A percentile compares a stretch with the other conserved stretches of the same genome.
phyloP scores from a whole-genome alignment of 2,888 invertebrate genomes.

The Sinelater perroti region DNA sequence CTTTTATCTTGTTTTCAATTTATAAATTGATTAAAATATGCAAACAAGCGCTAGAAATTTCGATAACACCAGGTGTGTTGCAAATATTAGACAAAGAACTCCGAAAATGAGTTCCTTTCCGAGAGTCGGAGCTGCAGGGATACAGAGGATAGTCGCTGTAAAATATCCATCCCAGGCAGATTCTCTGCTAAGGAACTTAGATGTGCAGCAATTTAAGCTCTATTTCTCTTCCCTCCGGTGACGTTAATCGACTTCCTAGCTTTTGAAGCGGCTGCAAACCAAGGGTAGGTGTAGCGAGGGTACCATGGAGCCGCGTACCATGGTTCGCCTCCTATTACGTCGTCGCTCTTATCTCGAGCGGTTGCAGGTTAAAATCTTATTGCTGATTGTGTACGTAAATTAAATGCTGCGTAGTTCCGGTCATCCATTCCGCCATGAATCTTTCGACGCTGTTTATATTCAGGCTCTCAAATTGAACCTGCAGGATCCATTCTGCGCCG shows the following conservation, averaged over 20 bases:
- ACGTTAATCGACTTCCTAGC: conserved; percentile 62
- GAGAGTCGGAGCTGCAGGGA: conserved; percentile 43
- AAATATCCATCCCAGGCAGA: conserved; percentile 56
- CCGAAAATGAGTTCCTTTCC: too few species aligned
- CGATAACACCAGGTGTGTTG: too few species aligned
- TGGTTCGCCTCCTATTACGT: conserved; percentile 37
- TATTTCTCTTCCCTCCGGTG: conserved; percentile 60
- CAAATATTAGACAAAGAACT: too few species aligned
- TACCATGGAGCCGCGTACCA: conserved; percentile 34
- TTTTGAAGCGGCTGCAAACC: conserved; percentile 54
- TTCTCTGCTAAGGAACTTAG: conserved; percentile 57
- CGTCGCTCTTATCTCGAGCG: conserved; percentile 37
- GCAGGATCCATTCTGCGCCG: too few species aligned
- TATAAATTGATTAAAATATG: too few species aligned
- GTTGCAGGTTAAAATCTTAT: conserved; percentile 39
- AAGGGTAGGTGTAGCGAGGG: conserved; percentile 47
- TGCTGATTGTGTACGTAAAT: conserved; percentile 37
- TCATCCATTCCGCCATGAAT: conserved; percentile 20
- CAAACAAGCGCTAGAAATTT: too few species aligned
- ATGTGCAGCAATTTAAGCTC: conserved; percentile 61
- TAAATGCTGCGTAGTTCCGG: conserved; percentile 33
- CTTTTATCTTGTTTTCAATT: conserved; percentile 8
- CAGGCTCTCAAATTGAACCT: too few species aligned
- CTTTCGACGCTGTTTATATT: too few species aligned
- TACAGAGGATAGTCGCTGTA: conserved; percentile 52